Evolutionary conservation across 2,797 vertebrate genomes (phyloP).

Genomic region (Spea hammondii): DNA sequence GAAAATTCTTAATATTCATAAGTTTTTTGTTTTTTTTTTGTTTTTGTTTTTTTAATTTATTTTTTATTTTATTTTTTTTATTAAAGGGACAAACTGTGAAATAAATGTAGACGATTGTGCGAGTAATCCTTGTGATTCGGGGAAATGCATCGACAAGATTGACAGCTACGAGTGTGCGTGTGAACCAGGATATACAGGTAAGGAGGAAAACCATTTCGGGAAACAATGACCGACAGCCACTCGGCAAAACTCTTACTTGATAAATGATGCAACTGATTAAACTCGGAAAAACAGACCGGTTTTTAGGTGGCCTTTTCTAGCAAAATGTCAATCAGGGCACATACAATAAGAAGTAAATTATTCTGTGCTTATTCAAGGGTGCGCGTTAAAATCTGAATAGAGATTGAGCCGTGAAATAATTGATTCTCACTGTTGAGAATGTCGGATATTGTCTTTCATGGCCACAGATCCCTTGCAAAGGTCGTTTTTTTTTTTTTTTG

Average conservation of each 20-base stretch:
- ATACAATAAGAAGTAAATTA: too few species aligned
- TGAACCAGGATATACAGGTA: conserved; percentile 88
- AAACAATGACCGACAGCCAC: too few species aligned
- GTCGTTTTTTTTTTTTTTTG: background rate
- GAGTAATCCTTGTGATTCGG: conserved; percentile 85
- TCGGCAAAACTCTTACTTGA: too few species aligned
- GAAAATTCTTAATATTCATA: too few species aligned
- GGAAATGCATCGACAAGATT: conserved; percentile 93
- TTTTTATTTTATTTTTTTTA: background rate
- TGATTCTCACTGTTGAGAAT: conserved; percentile 49
- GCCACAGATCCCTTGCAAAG: background rate
- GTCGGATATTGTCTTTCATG: conserved; percentile 60
- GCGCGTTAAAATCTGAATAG: too few species aligned
- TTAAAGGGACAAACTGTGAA: conserved; percentile 87
- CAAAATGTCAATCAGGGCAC: too few species aligned
- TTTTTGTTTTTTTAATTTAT: background rate
- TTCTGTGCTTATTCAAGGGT: too few species aligned
- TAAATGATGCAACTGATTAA: too few species aligned
- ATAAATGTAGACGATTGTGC: conserved; percentile 92
- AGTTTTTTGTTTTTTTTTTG: too few species aligned
- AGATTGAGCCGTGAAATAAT: background rate
- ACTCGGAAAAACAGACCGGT: too few species aligned
- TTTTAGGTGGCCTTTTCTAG: too few species aligned
- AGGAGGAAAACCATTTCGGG: conserved; percentile 44
- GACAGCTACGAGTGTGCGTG: conserved; percentile 90